These are phyloP conservation scores for Gymnothorax javanicus DNA, from an alignment of 2,797 vertebrate genomes.

Conservation along the genomic window DNA sequence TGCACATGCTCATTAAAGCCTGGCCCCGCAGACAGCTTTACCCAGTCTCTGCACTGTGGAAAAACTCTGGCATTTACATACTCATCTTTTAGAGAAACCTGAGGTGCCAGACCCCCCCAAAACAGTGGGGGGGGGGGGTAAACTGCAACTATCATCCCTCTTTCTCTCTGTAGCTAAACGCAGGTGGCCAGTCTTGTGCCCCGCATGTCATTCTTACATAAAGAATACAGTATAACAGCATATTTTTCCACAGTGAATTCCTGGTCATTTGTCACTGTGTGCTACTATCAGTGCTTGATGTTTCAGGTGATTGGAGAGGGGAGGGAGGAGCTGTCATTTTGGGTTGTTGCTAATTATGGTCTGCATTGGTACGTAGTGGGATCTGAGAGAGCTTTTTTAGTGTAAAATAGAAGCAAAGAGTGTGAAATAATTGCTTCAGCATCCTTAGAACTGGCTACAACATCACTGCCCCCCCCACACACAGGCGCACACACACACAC, in stretches of 20 bases:
- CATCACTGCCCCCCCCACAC: not conserved
- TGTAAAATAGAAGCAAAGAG: slow-evolving; percentile 17
- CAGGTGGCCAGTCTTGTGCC: too few relatives aligned
- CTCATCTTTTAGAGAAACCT: not conserved
- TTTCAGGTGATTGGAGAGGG: not conserved
- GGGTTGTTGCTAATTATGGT: slow-evolving; percentile 34
- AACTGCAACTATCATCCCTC: not conserved
- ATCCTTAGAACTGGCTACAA: slow-evolving; percentile 24
- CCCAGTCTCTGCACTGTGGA: not conserved
- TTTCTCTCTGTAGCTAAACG: not conserved
- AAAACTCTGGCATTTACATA: not conserved
- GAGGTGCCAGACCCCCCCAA: not conserved
- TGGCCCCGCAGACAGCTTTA: not conserved
- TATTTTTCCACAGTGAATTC: slow-evolving; percentile 20
- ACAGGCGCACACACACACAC: not conserved
- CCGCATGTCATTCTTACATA: not conserved
- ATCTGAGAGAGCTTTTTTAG: slow-evolving; percentile 18
- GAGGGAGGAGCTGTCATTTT: slow-evolving; percentile 19
- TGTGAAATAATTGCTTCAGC: slow-evolving; percentile 34
- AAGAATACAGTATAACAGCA: not conserved
- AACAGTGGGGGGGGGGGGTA: not conserved
- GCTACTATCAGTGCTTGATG: slow-evolving; percentile 26
- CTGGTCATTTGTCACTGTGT: slow-evolving; percentile 25
- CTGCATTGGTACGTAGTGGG: slow-evolving; percentile 4
- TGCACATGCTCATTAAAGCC: not conserved